Conservation (phyloP, 2,797 vertebrate species). For the Remorina albescens region DNA sequence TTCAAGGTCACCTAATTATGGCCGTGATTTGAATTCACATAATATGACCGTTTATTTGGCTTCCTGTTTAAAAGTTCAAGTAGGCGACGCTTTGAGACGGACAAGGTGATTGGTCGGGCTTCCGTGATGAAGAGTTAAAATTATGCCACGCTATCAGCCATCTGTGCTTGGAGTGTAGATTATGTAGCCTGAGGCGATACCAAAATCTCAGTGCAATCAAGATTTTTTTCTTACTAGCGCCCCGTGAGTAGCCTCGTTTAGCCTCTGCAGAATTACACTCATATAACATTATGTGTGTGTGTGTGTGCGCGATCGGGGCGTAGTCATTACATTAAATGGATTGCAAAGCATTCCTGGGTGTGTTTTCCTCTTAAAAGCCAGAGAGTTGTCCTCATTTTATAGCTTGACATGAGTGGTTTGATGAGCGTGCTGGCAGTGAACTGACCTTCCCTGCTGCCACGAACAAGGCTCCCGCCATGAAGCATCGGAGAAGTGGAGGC, state of each 20-base stretch:
- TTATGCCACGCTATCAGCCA: constrained; percentile 11
- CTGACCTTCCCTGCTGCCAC: constrained; percentile 31
- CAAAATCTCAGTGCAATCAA: constrained; percentile 42
- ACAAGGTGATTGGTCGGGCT: neutral
- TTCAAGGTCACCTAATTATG: constrained; percentile 65
- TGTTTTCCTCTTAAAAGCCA: constrained; percentile 61
- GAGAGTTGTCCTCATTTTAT: constrained; percentile 56
- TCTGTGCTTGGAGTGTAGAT: constrained; percentile 30
- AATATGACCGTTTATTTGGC: neutral
- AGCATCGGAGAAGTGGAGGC: constrained; percentile 23
- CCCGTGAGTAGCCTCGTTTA: constrained; percentile 34
- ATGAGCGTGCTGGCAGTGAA: constrained; percentile 53
- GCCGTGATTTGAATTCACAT: constrained; percentile 3
- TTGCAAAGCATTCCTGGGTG: constrained; percentile 57
- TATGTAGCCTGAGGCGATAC: constrained; percentile 19
- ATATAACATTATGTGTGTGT: constrained; percentile 29
- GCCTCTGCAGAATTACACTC: constrained; percentile 47
- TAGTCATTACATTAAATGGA: constrained; percentile 63
- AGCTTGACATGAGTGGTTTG: constrained; percentile 52
- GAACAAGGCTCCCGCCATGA: constrained; percentile 27
- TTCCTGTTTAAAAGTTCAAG: neutral
- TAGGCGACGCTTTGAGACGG: constrained; percentile 7
- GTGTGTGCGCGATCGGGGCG: constrained; percentile 32
- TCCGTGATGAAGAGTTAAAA: neutral
- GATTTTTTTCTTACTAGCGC: constrained; percentile 25